Base-by-base conservation (phyloP, 1,140 invertebrate species). In the Acromyrmex heyeri region DNA sequence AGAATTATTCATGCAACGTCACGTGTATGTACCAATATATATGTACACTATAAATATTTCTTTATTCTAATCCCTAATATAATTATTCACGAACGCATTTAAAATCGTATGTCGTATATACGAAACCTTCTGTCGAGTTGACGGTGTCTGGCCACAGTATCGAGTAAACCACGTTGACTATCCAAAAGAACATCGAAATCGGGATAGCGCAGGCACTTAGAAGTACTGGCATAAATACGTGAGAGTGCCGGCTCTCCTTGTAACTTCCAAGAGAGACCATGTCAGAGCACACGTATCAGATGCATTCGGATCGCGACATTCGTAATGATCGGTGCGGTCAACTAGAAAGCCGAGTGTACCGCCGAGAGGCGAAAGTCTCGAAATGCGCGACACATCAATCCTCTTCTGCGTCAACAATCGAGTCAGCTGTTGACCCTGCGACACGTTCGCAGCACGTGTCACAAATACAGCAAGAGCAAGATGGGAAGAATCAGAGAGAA, bases 101-200 rank as follows among this genome's bases (percentile, higher is more conserved):
- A 3, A 55, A 27, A 38, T 16, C 18, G 6, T 34, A 1, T 10
- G 38, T 44, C 8, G 10, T 44, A 44, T 59, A 83, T 61, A 82
- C 38, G n/a, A 75, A 94, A 97, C 97, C 96, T 93, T 96, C 96
- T 76, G 95, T 94, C 57, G 94, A 94, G 85, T 91, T 69, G 30
- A 96, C 94, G 38, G 92, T 91, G 78, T 94, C 92, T 34, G 94
- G 93, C 88, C 95, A 95, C 7, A 97, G 93, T 87, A 96, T 96
- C 0, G 96, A 96, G 91, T 97, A 96, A 18, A 96, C 95, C 65
- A 97, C 94, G 93, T 97, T 97, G 59, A 96, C 95, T 86, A 96
- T 95, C 97, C 97, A 98, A 95, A 97, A 96, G 3, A 97, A 95
- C 95, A 97, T 96, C 0, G 97, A 97, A 16, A 97, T 85, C 27